A percentile compares a stretch with the other conserved stretches of the same genome.
Evolutionary conservation across 2,797 vertebrate species (phyloP).

Genomic region (Todus mexicanus): DNA sequence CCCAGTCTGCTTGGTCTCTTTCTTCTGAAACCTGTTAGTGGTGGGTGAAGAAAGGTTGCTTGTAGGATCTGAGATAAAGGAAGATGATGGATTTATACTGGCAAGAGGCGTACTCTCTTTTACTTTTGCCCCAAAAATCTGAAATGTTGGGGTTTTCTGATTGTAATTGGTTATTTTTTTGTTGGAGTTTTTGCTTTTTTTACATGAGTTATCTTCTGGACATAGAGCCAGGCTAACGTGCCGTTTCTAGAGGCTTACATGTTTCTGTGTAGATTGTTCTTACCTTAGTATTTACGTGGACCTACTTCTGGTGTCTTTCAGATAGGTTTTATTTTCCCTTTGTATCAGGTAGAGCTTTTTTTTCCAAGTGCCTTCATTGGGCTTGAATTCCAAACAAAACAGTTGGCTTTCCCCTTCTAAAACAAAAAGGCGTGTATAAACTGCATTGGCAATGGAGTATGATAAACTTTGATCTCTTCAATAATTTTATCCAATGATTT

Average conservation of each 20-base stretch:
- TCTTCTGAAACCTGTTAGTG: background rate
- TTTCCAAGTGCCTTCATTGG: background rate
- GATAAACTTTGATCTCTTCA: background rate
- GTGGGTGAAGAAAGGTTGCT: background rate
- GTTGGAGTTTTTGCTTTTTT: background rate
- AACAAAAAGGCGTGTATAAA: background rate
- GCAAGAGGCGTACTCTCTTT: background rate
- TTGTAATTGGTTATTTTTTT: background rate
- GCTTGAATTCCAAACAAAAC: background rate
- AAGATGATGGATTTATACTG: background rate
- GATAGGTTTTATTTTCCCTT: background rate
- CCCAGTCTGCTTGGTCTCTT: no score
- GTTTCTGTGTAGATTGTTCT: background rate
- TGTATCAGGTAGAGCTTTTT: background rate
- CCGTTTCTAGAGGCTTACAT: background rate
- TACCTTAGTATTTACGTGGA: background rate
- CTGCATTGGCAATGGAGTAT: background rate
- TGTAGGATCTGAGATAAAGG: background rate
- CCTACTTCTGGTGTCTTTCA: background rate
- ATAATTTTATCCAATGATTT: rapidly evolving
- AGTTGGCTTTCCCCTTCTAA: background rate
- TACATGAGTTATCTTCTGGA: background rate
- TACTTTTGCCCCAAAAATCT: background rate
- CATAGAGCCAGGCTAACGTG: background rate
- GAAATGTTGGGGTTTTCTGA: background rate